Percentiles rank a stretch among this genome's conserved stretches.
These are phyloP conservation scores for Ypsolopha scabrella DNA, from an alignment of 2,888 invertebrate genomes.

Conservation along the genomic window DNA sequence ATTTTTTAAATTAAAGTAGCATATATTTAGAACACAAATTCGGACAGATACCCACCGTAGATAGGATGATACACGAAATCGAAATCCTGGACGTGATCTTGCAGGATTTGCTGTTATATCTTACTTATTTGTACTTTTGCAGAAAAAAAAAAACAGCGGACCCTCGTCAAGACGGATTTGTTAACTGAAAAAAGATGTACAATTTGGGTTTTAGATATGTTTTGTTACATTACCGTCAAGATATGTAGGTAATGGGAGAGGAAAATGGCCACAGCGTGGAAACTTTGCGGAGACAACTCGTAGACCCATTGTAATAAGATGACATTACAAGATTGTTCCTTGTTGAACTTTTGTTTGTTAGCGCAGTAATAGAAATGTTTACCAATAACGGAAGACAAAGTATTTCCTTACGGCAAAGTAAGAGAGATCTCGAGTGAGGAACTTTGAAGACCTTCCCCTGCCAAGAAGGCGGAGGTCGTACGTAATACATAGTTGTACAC, in stretches of 20 bases:
- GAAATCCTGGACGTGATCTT: conserved; percentile 44
- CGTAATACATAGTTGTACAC: not conserved
- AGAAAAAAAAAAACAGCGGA: conserved; percentile 44
- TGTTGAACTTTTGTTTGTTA: not conserved
- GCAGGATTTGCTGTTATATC: conserved; percentile 52
- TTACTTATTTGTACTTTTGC: conserved; percentile 50
- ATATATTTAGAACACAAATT: not conserved
- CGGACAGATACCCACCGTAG: not conserved
- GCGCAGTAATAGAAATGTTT: not conserved
- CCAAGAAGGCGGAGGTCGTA: not conserved
- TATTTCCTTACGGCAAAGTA: not conserved
- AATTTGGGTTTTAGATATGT: conserved; percentile 50
- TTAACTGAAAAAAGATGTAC: conserved; percentile 56
- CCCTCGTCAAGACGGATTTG: conserved; percentile 66
- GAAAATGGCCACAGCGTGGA: conserved; percentile 20
- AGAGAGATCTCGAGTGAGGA: not conserved
- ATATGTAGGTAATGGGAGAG: conserved; percentile 44
- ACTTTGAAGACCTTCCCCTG: not conserved
- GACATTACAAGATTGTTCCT: not conserved
- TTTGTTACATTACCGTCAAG: conserved; percentile 43
- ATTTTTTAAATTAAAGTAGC: not conserved
- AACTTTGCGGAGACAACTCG: conserved; percentile 5
- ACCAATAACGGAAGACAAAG: not conserved
- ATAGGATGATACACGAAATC: conserved; percentile 16
- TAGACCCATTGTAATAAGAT: not conserved